A percentile compares a stretch with the other conserved stretches of the same genome.
Evolutionary conservation across 2,888 invertebrate species (phyloP).

Genomic region (Noctuana brunneofusca): DNA sequence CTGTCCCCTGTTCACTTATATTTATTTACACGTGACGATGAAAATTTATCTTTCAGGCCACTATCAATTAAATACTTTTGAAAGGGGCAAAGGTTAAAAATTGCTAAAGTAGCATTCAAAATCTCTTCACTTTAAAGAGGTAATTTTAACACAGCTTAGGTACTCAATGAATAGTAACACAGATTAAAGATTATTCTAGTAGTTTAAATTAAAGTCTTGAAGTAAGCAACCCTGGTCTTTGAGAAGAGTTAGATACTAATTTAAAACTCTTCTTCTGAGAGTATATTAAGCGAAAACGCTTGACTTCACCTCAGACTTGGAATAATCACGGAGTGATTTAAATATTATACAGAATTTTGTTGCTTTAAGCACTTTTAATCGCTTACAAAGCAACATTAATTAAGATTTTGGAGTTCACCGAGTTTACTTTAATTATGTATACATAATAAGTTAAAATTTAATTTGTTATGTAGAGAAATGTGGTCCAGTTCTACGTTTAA

Average conservation of each 20-base stretch:
- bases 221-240: neutral
- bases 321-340: neutral
- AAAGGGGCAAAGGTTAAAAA: too few relatives aligned
- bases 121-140: neutral
- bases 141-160: neutral
- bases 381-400: neutral
- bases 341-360: neutral
- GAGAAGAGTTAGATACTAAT: slow-evolving; percentile 1
- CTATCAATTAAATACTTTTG: too few relatives aligned
- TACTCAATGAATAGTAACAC: neutral
- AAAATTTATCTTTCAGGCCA: too few relatives aligned
- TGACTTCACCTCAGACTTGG: slow-evolving; percentile 7
- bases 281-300: slow-evolving; percentile 10
- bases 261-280: slow-evolving; percentile 6
- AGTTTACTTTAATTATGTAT: neutral
- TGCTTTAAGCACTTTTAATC: neutral
- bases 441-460: neutral
- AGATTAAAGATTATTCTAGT: neutral
- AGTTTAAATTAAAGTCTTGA: slow-evolving; percentile 3
- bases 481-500: neutral
- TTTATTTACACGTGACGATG: too few relatives aligned
- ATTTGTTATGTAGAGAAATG: too few relatives aligned
- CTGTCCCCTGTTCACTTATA: too few relatives aligned
- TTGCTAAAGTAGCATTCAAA: neutral
- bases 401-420: neutral